phyloP scores from a whole-genome alignment of 2,888 invertebrate genomes.

The Limnephilus rhombicus region DNA sequence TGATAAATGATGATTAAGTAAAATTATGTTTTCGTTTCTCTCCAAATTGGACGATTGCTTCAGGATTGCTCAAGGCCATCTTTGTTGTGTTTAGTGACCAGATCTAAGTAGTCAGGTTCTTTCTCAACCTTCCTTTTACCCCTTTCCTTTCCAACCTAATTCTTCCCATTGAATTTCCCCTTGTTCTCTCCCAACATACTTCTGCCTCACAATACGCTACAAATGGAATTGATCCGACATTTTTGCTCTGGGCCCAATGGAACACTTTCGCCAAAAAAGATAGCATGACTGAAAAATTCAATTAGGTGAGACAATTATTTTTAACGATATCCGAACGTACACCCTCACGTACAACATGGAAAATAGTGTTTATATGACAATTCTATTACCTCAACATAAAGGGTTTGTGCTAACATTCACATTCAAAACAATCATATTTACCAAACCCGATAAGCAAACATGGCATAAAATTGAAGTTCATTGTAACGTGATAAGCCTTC shows the following conservation, averaged over 20 bases:
- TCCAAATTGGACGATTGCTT: background rate
- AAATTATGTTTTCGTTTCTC: background rate
- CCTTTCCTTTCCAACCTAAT: too few relatives aligned
- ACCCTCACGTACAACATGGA: background rate
- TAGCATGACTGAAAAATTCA: too few relatives aligned
- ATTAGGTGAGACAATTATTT: too few relatives aligned
- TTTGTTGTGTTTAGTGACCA: too few relatives aligned
- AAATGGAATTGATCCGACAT: too few relatives aligned
- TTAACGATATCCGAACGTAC: background rate
- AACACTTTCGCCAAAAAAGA: too few relatives aligned
- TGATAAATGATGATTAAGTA: background rate
- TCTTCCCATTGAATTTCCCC: too few relatives aligned
- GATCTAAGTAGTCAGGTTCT: too few relatives aligned
- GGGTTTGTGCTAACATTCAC: background rate
- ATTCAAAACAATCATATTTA: slow-evolving; percentile 1
- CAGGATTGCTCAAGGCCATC: background rate
- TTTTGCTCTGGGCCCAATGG: too few relatives aligned
- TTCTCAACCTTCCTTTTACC: too few relatives aligned
- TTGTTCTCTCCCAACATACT: too few relatives aligned
- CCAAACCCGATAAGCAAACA: background rate
- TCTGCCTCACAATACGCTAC: too few relatives aligned
- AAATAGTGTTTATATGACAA: background rate
- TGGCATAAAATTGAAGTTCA: background rate
- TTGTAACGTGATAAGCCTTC: background rate
- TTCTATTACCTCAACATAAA: background rate